Evolutionary conservation across 2,113 vertebrate genomes (phyloP).

Genomic region (Climacteris rufus): DNA sequence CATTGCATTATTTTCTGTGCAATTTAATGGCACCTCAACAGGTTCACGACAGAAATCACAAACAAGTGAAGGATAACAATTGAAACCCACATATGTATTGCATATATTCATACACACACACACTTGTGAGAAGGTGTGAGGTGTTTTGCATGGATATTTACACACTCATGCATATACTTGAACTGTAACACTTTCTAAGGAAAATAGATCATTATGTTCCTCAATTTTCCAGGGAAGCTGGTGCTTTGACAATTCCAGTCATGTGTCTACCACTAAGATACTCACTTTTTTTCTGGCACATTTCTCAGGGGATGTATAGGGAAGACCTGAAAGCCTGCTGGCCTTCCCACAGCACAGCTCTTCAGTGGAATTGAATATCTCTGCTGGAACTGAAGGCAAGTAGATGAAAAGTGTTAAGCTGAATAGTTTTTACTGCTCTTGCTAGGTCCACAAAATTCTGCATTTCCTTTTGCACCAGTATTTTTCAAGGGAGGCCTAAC

Average conservation of each 20-base stretch:
- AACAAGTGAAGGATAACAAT: background rate
- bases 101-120: background rate
- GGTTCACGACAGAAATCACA: background rate
- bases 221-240: background rate
- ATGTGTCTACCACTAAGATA: background rate
- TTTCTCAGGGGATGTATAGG: background rate
- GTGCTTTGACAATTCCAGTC: background rate
- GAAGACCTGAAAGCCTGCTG: background rate
- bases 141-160: background rate
- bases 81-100: background rate
- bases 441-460: background rate
- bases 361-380: background rate
- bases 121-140: background rate
- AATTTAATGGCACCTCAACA: background rate
- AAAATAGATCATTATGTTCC: background rate
- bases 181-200: background rate
- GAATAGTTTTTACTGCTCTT: background rate
- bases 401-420: background rate
- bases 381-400: background rate
- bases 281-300: fast-evolving
- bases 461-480: background rate
- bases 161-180: background rate
- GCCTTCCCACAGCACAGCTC: background rate
- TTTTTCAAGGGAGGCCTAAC: background rate
- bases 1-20: background rate